A percentile compares a stretch with the other conserved stretches of the same genome.
These are phyloP conservation scores for Microtus pennsylvanicus DNA, from an alignment of 2,113 vertebrate species.

Conservation along the genomic window DNA sequence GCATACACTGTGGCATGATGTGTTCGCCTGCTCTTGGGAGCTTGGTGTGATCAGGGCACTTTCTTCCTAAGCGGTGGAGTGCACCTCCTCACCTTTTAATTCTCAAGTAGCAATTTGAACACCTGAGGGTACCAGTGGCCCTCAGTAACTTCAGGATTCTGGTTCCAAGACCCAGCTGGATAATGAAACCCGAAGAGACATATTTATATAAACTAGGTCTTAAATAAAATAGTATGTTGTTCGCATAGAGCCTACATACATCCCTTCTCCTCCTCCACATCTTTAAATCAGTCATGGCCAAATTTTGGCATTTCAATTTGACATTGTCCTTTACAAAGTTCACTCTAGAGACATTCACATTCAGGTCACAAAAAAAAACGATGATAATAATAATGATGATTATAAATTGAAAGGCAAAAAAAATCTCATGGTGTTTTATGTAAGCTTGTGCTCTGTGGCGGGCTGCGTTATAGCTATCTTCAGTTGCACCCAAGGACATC, in stretches of 20 bases:
- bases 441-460: neutral
- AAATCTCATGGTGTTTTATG: neutral
- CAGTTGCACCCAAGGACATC: accelerated
- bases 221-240: neutral
- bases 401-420: neutral
- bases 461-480: neutral
- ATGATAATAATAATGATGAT: neutral
- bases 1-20: accelerated
- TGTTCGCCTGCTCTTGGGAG: neutral
- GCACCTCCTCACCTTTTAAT: neutral
- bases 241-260: accelerated
- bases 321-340: neutral
- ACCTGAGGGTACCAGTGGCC: neutral
- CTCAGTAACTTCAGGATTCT: neutral
- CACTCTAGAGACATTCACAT: neutral
- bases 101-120: neutral
- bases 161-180: neutral
- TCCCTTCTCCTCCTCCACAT: neutral
- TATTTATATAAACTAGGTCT: neutral
- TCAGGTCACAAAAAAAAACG: neutral
- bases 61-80: neutral
- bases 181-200: neutral
- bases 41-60: neutral
- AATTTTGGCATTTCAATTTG: neutral
- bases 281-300: neutral